These are phyloP conservation scores for Melinaea menophilus DNA, from an alignment of 2,888 invertebrate genomes.

Conservation along the genomic window DNA sequence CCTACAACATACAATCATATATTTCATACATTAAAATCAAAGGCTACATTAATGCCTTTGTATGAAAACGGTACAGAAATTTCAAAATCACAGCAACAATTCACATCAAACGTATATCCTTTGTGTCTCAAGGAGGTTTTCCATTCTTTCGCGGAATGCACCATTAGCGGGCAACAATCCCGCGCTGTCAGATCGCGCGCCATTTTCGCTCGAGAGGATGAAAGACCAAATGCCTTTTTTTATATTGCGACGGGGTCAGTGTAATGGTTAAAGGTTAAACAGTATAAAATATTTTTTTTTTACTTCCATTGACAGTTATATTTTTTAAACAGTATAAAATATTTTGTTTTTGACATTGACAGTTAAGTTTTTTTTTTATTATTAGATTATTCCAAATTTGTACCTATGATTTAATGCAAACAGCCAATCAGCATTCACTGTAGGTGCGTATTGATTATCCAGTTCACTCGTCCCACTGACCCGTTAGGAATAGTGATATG, in stretches of 20 bases:
- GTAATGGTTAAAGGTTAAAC: background rate
- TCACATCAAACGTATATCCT: slow-evolving; percentile 68
- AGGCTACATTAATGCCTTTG: slow-evolving; percentile 34
- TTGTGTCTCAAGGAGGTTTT: slow-evolving; percentile 61
- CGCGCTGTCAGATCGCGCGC: slow-evolving; percentile 65
- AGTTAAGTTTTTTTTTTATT: background rate
- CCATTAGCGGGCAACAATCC: slow-evolving; percentile 70
- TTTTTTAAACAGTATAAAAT: background rate
- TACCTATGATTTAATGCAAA: too few relatives aligned
- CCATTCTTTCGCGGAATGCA: slow-evolving; percentile 63
- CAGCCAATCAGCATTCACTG: background rate
- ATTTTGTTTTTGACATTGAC: background rate
- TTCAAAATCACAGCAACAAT: slow-evolving; percentile 49
- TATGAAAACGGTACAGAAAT: slow-evolving; percentile 32
- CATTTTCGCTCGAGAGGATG: slow-evolving; percentile 52
- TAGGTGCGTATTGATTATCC: too few relatives aligned
- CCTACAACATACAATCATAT: slow-evolving; percentile 3
- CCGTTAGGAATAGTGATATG: too few relatives aligned
- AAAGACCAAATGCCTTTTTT: slow-evolving; percentile 35
- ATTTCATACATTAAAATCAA: slow-evolving; percentile 29
- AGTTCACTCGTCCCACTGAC: too few relatives aligned
- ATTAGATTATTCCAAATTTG: too few relatives aligned
- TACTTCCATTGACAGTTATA: background rate
- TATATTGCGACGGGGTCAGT: slow-evolving; percentile 20
- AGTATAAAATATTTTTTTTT: background rate